Evolutionary conservation across 1,140 invertebrate genomes (phyloP), one percentile per base, ranked within the genome.

Genomic region (Drosophila albomicans): DNA sequence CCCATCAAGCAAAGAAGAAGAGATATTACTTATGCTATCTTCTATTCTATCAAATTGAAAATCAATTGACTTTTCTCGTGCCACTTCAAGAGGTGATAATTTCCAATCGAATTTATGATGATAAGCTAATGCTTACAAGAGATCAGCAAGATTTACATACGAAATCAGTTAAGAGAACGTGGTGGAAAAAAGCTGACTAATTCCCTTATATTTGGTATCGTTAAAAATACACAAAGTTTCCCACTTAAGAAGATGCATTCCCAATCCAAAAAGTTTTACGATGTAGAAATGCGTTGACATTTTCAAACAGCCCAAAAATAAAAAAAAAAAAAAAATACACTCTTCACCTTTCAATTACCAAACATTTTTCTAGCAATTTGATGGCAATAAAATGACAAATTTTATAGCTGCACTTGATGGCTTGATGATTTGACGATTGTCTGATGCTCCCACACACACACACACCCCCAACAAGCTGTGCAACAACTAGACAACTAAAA

Each of bases 41-140:
- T 16, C 43, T 25, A 15, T 75, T 69, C 56, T 38, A 46, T 52
- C 30, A 54, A 54, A 46, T 48, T 68, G 45, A 35, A 75, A 70
- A 74, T 84, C 81, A 85, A 85, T 86, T 70, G 52, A 64, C 20
- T 58, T 41, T 38, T 28, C 20, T 25, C 35, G 11, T 45, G 38
- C 46, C 81, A 72, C 81, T 84, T 35, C n/a, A 68, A 79, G 63
- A 79, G 66, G 43, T 46, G 63, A 81, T 68, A 69, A 45, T 65
- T 56, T 58, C 11, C 62, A 35, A 84, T 63, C 59, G 58, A 56
- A 69, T 57, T 68, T 48, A 32, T 52, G 66, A 32, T 57, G 75
- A 85, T 86, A 86, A 82, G 75, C 82, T 46, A 16, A 45, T 38
- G 59, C 56, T 43, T 63, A 74, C 58, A 79, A 64, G 63, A 67